Evolutionary conservation across 2,113 vertebrate genomes (phyloP).

Genomic region (Orthonyx spaldingii): DNA sequence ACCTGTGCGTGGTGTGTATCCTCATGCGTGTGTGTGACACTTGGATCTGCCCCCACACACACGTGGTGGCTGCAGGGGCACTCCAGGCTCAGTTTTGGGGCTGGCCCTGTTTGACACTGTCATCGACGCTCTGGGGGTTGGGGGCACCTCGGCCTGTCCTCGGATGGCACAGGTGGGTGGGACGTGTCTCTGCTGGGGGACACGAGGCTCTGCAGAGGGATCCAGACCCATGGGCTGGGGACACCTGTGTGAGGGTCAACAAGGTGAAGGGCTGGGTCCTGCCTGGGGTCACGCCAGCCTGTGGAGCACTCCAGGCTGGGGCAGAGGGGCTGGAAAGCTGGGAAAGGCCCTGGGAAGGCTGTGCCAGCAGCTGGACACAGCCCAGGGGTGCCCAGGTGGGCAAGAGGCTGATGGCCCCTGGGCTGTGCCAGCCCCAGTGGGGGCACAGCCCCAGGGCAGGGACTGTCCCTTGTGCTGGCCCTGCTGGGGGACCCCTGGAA

Average conservation of each 20-base stretch:
- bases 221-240: background rate
- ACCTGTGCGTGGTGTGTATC: background rate
- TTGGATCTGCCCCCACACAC: background rate
- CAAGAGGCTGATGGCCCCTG: background rate
- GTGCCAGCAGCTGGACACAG: background rate
- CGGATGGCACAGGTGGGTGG: background rate
- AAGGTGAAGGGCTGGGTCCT: background rate
- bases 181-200: background rate
- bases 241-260: background rate
- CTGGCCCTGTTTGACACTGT: background rate
- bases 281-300: background rate
- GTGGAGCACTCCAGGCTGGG: background rate
- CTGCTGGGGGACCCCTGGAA: background rate
- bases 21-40: background rate
- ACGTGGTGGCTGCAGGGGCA: background rate
- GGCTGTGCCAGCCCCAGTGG: background rate
- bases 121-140: rapidly evolving
- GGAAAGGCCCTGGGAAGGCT: background rate
- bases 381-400: background rate
- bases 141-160: background rate
- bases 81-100: background rate
- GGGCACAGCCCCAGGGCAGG: background rate
- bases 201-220: background rate
- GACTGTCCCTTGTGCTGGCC: background rate
- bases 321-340: background rate